These are phyloP conservation scores for Dione juno DNA, from an alignment of 2,888 invertebrate species.

Conservation along the genomic window DNA sequence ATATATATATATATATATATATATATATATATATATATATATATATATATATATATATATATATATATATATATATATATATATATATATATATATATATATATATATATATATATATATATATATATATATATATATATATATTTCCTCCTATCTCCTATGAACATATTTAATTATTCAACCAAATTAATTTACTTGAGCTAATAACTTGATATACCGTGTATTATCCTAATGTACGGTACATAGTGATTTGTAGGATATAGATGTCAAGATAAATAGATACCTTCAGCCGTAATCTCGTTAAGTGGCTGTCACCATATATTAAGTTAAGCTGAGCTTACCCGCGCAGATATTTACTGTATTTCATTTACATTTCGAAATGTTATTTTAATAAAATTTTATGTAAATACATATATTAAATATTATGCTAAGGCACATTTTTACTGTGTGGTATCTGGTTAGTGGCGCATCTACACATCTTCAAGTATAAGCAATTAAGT, in stretches of 20 bases:
- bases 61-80: too few relatives aligned
- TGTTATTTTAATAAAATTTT: constrained; percentile 18
- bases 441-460: too few relatives aligned
- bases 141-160: neutral
- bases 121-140: neutral
- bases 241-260: constrained; percentile 22
- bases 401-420: neutral
- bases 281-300: constrained; percentile 67
- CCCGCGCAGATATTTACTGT: constrained; percentile 54
- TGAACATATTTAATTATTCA: constrained; percentile 10
- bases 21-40: too few relatives aligned
- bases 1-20: too few relatives aligned
- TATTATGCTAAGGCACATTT: too few relatives aligned
- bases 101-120: too few relatives aligned
- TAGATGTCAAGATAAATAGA: constrained; percentile 44
- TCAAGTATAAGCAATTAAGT: too few relatives aligned
- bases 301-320: constrained; percentile 78
- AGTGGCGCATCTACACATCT: too few relatives aligned
- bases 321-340: constrained; percentile 70
- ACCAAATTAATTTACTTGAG: constrained; percentile 12
- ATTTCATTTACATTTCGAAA: constrained; percentile 51
- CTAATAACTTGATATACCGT: constrained; percentile 9
- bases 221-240: constrained; percentile 22
- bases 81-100: too few relatives aligned
- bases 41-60: too few relatives aligned